phyloP scores from a whole-genome alignment of 2,797 vertebrate species.

The Oryzias dopingdopingensis region DNA sequence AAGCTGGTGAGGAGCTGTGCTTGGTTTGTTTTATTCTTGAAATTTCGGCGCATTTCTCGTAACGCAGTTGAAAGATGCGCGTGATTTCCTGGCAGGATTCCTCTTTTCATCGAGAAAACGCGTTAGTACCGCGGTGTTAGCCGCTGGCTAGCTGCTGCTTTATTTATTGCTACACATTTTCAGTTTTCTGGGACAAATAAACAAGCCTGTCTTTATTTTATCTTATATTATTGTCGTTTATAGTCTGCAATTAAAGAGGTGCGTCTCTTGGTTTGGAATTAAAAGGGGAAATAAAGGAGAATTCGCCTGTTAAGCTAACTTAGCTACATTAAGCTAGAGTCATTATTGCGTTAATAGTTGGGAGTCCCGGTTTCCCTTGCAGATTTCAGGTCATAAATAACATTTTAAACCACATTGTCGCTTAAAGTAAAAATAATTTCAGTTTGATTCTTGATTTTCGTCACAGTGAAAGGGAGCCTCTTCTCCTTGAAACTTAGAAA shows the following conservation, averaged over 20 bases:
- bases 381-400: not conserved
- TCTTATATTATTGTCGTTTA: too few relatives aligned
- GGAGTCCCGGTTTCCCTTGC: not conserved
- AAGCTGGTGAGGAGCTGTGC: conserved; percentile 66
- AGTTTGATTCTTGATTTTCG: too few relatives aligned
- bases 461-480: too few relatives aligned
- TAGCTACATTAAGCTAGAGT: conserved; percentile 54
- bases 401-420: too few relatives aligned
- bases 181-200: not conserved
- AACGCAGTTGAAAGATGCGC: too few relatives aligned
- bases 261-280: too few relatives aligned
- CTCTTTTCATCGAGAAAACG: conserved; percentile 40
- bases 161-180: not conserved
- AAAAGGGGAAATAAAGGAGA: too few relatives aligned
- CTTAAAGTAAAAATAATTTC: too few relatives aligned
- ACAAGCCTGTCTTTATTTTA: too few relatives aligned
- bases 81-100: conserved; percentile 7
- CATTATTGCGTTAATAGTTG: conserved; percentile 20
- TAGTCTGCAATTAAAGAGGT: too few relatives aligned
- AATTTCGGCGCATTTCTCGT: not conserved
- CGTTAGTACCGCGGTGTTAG: conserved; percentile 31
- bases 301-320: conserved; percentile 46
- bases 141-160: conserved; percentile 27
- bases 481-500: too few relatives aligned
- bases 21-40: not conserved